Conservation (phyloP, 2,888 invertebrate species). For the Microctonus aethiopoides region DNA sequence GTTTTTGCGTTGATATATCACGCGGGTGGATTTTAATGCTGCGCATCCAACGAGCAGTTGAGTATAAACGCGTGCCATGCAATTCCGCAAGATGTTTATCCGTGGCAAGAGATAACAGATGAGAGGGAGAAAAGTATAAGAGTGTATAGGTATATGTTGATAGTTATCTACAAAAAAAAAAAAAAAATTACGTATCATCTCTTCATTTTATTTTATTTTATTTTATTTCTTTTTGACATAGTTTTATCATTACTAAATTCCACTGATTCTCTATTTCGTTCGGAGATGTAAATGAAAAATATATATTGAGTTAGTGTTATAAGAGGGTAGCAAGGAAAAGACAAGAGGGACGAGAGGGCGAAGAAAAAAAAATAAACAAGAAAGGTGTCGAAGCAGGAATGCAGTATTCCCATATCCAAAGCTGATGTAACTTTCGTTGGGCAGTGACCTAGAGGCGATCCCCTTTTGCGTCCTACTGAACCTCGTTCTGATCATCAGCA, state of each 20-base stretch:
- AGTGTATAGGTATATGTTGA: not conserved
- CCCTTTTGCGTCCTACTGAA: slow-evolving; percentile 46
- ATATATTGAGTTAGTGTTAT: too few species aligned
- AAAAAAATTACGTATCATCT: not conserved
- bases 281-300: too few species aligned
- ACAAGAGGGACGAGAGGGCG: slow-evolving; percentile 3
- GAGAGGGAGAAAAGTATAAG: not conserved
- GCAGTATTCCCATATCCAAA: slow-evolving; percentile 62
- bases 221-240: not conserved
- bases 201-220: not conserved
- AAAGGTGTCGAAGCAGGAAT: slow-evolving; percentile 55
- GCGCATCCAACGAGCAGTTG: slow-evolving; percentile 19
- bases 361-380: slow-evolving; percentile 31
- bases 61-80: slow-evolving; percentile 28
- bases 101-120: slow-evolving; percentile 31
- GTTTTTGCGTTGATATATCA: slow-evolving; percentile 32
- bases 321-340: not conserved
- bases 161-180: not conserved
- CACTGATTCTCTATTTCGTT: too few species aligned
- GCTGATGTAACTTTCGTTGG: slow-evolving; percentile 63
- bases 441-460: slow-evolving; percentile 62
- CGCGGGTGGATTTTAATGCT: slow-evolving; percentile 36
- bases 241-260: not conserved
- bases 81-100: slow-evolving; percentile 42
- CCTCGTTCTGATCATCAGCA: slow-evolving; percentile 26